Conservation (phyloP, 2,888 invertebrate genomes). For the Eupithecia inturbata region DNA sequence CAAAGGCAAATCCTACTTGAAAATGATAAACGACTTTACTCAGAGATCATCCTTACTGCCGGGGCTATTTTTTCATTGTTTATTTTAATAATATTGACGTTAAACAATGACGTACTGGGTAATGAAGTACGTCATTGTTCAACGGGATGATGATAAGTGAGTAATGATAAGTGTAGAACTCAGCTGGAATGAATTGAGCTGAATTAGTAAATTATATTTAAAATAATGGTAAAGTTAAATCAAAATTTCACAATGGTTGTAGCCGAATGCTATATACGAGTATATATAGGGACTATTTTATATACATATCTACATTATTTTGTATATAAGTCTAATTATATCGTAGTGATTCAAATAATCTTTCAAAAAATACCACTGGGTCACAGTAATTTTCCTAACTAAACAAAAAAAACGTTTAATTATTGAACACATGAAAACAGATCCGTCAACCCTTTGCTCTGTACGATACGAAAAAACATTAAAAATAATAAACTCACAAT, state of each 20-base stretch:
- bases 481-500: background rate
- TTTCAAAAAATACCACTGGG: background rate
- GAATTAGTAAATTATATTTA: background rate
- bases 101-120: no score
- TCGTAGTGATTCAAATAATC: background rate
- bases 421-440: background rate
- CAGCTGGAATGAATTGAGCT: background rate
- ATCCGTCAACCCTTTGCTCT: background rate
- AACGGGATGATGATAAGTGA: slow-evolving; percentile 1
- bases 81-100: slow-evolving; percentile 24
- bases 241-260: background rate
- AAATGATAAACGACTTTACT: slow-evolving; percentile 50
- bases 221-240: background rate
- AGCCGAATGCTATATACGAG: background rate
- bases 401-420: no score
- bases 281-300: background rate
- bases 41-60: slow-evolving; percentile 25
- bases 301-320: background rate
- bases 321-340: background rate
- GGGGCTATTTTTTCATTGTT: slow-evolving; percentile 33
- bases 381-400: background rate
- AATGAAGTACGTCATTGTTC: slow-evolving; percentile 28
- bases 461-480: background rate
- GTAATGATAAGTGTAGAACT: slow-evolving; percentile 7
- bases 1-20: slow-evolving; percentile 39